Conservation (phyloP, 2,113 vertebrate genomes). For the Irena cyanogastra region DNA sequence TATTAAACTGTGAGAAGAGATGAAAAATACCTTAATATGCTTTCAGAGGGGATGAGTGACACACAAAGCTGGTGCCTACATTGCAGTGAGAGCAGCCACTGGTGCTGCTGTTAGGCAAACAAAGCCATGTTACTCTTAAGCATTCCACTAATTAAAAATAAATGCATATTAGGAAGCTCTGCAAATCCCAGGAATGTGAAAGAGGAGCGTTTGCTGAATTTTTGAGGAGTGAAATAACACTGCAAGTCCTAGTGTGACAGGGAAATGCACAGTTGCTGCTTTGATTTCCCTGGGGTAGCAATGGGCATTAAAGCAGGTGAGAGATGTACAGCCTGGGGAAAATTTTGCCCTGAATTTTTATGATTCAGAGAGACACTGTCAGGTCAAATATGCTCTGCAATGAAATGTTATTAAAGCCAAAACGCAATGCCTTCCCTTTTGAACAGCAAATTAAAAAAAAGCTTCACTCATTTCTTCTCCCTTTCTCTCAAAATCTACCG, state of each 20-base stretch:
- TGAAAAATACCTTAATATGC: not conserved
- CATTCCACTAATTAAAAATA: not conserved
- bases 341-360: not conserved
- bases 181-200: not conserved
- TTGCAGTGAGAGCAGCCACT: not conserved
- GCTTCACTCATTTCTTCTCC: not conserved
- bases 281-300: not conserved
- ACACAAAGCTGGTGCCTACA: not conserved
- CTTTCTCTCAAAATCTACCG: not conserved
- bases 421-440: not conserved
- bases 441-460: not conserved
- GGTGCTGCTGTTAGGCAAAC: not conserved
- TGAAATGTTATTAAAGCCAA: not conserved
- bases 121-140: not conserved
- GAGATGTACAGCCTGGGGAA: not conserved
- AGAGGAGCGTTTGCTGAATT: not conserved
- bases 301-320: not conserved
- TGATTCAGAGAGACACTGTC: not conserved
- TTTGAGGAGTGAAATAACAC: not conserved
- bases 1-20: not conserved
- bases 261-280: not conserved
- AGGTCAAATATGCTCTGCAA: not conserved
- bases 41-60: not conserved
- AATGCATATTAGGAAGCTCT: not conserved
- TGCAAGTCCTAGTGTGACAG: not conserved